These are phyloP conservation scores for Leptinotarsa juncta DNA, from an alignment of 2,888 invertebrate species.

Conservation along the genomic window DNA sequence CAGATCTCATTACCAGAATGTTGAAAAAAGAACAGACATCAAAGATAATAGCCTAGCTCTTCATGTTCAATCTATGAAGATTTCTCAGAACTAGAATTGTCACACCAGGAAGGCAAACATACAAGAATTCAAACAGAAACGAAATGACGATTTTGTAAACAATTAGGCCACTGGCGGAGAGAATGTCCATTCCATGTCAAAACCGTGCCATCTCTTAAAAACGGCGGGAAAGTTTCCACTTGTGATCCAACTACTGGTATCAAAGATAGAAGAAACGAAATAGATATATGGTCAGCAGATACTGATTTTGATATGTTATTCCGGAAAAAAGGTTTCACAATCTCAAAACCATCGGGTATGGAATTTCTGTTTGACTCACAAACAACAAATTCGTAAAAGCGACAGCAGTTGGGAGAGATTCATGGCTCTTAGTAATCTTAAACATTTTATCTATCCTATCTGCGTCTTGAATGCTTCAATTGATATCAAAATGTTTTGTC, in stretches of 20 bases:
- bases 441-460: no score
- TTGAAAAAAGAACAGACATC: background rate
- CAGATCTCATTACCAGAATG: background rate
- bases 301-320: background rate
- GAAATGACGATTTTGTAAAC: background rate
- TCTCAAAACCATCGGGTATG: background rate
- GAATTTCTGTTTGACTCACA: background rate
- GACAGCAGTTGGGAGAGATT: background rate
- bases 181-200: background rate
- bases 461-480: no score
- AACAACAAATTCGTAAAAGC: background rate
- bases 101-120: background rate
- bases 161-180: background rate
- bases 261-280: background rate
- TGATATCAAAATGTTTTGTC: no score
- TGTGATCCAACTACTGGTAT: background rate
- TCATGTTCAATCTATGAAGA: background rate
- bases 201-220: background rate
- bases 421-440: background rate
- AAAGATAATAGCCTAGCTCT: background rate
- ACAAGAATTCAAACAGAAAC: background rate
- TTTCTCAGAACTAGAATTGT: background rate
- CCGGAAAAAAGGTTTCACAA: background rate
- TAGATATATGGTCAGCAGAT: background rate
- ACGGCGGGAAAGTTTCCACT: constrained; percentile 4